Conservation (phyloP, 1,140 invertebrate genomes). For the Drosophila micromelanica region DNA sequence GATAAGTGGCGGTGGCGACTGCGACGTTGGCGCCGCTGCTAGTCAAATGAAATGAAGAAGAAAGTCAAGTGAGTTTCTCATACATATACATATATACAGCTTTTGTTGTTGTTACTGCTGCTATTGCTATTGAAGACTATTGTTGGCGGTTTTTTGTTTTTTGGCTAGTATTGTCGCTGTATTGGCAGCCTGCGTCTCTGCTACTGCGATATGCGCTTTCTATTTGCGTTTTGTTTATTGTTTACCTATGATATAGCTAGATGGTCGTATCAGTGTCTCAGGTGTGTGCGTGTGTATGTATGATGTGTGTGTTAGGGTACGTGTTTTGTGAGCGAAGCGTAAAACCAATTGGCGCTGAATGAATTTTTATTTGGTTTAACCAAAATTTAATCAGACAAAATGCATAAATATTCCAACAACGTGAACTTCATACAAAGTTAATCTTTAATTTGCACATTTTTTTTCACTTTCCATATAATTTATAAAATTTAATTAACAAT, state of each 20-base stretch:
- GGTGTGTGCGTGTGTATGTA: constrained; percentile 28
- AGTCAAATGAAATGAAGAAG: constrained; percentile 76
- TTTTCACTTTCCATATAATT: constrained; percentile 32
- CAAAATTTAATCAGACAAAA: constrained; percentile 51
- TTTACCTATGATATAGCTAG: constrained; percentile 76
- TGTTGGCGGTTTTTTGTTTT: constrained; percentile 41
- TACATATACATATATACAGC: constrained; percentile 20
- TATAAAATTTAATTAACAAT: constrained; percentile 6
- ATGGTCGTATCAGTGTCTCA: constrained; percentile 64
- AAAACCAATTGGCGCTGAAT: constrained; percentile 56
- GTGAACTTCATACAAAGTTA: constrained; percentile 57
- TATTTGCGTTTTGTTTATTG: constrained; percentile 82
- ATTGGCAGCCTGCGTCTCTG: constrained; percentile 21
- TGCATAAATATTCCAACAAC: constrained; percentile 64
- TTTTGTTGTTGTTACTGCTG: constrained; percentile 33
- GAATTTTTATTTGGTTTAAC: constrained; percentile 69
- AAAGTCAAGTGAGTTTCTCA: constrained; percentile 78
- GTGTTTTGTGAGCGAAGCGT: constrained; percentile 37
- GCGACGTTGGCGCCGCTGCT: constrained; percentile 22
- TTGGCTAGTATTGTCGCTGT: constrained; percentile 51
- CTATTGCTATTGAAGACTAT: constrained; percentile 47
- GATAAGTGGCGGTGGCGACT: constrained; percentile 15
- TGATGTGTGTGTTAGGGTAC: constrained; percentile 16
- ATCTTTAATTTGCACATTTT: background rate
- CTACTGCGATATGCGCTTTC: constrained; percentile 72